Conservation (phyloP, 2,113 vertebrate genomes). For the Cryptomyrus ogoouensis region DNA sequence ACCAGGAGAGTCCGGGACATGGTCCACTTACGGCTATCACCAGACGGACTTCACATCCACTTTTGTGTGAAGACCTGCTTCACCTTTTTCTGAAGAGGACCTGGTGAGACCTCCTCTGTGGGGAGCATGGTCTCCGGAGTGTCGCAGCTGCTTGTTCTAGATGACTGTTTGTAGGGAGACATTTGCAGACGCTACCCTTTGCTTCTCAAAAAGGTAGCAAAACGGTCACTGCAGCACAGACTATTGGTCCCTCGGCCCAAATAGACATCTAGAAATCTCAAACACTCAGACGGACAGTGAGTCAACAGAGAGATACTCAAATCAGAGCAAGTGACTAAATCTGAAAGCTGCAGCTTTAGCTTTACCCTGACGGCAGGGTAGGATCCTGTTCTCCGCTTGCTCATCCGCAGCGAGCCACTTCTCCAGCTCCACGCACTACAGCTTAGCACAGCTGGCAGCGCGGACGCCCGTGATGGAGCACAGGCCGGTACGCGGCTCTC, state of each 20-base stretch:
- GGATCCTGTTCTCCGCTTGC: not conserved
- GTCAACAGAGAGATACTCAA: not conserved
- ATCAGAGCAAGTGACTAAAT: not conserved
- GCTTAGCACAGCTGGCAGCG: not conserved
- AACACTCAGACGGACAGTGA: too few relatives aligned
- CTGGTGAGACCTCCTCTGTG: not conserved
- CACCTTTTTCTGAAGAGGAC: not conserved
- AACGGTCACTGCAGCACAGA: not conserved
- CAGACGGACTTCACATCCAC: not conserved
- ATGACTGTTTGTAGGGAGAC: not conserved
- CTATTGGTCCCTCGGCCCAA: not conserved
- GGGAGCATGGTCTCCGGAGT: not conserved
- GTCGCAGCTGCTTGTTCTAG: not conserved
- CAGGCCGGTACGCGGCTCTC: not conserved
- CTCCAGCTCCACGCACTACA: not conserved
- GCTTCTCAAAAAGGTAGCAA: not conserved
- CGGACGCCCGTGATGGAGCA: not conserved
- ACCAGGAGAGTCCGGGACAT: not conserved
- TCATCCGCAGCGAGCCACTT: not conserved
- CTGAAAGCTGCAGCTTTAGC: not conserved
- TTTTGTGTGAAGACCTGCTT: conserved; percentile 1
- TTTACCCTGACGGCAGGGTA: not conserved
- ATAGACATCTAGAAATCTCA: not conserved
- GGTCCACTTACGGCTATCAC: not conserved
- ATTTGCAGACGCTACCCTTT: not conserved